These are phyloP conservation scores for Myrmophylax atrothorax DNA, from an alignment of 2,113 vertebrate genomes.

Conservation along the genomic window DNA sequence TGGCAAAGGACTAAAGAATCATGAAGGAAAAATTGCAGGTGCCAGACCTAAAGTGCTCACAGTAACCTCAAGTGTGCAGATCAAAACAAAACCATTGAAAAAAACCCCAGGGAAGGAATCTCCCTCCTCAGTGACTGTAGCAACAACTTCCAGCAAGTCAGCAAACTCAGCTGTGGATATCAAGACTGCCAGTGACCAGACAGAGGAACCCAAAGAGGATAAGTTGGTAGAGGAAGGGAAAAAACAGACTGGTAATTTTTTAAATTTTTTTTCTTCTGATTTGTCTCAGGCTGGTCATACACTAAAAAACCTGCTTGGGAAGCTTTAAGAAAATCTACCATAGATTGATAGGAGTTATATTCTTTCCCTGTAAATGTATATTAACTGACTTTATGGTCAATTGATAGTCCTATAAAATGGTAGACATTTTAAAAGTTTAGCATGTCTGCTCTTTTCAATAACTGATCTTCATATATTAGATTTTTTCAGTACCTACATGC, in stretches of 20 bases:
- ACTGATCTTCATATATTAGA: background rate
- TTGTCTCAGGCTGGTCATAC: background rate
- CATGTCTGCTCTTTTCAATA: background rate
- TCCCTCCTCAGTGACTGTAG: constrained; percentile 26
- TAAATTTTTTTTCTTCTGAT: background rate
- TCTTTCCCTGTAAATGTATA: background rate
- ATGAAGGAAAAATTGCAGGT: constrained; percentile 80
- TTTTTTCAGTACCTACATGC: background rate
- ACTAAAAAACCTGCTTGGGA: constrained; percentile 20
- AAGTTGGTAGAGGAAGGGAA: constrained; percentile 61
- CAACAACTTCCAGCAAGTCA: constrained; percentile 59
- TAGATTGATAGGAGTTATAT: background rate
- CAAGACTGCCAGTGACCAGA: constrained; percentile 12
- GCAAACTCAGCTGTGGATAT: constrained; percentile 60
- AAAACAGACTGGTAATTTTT: constrained; percentile 47
- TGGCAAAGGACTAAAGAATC: constrained; percentile 72
- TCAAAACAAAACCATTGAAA: constrained; percentile 78
- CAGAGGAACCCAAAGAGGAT: constrained; percentile 63
- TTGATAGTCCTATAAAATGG: background rate
- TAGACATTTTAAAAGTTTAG: background rate
- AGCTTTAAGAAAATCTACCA: background rate
- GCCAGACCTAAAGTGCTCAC: constrained; percentile 85
- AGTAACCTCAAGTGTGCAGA: constrained; percentile 68
- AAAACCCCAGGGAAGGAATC: constrained; percentile 73
- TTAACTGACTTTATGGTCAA: background rate